Conservation (phyloP, 2,888 invertebrate species). For the Nephrocerus scutellatus region DNA sequence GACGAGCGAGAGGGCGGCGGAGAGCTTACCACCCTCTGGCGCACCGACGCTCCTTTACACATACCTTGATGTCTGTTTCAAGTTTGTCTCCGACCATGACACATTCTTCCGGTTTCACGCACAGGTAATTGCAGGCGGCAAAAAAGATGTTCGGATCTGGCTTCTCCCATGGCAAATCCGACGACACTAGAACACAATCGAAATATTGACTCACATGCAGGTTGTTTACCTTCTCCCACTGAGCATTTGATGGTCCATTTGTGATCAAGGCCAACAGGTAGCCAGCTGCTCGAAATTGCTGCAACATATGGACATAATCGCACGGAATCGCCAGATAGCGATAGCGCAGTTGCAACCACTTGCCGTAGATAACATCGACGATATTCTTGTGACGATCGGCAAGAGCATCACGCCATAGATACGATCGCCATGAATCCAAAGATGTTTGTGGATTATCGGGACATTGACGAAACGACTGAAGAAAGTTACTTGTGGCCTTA, state of each 20-base stretch:
- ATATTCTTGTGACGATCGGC: constrained; percentile 66
- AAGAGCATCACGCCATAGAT: constrained; percentile 71
- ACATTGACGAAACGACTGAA: constrained; percentile 70
- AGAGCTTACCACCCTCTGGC: no score
- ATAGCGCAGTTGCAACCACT: constrained; percentile 76
- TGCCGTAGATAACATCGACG: constrained; percentile 65
- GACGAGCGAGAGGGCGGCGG: no score
- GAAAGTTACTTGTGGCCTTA: constrained; percentile 60
- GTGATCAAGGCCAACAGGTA: constrained; percentile 76
- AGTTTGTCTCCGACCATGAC: constrained; percentile 84
- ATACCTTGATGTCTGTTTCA: constrained; percentile 74
- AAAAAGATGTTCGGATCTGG: constrained; percentile 75
- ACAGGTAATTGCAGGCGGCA: constrained; percentile 69
- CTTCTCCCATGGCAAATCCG: constrained; percentile 81
- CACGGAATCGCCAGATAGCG: constrained; percentile 63
- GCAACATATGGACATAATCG: constrained; percentile 63
- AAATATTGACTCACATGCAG: constrained; percentile 65
- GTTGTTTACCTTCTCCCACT: constrained; percentile 80
- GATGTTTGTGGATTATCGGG: constrained; percentile 69
- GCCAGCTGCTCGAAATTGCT: constrained; percentile 59
- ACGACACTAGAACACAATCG: constrained; percentile 73
- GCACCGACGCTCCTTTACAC: constrained; percentile 22
- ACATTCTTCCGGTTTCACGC: constrained; percentile 67
- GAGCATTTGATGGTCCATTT: constrained; percentile 78
- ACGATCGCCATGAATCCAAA: constrained; percentile 69